These are phyloP conservation scores for human DNA, from an alignment of 2,113 vertebrate genomes.

Conservation along the genomic window DNA sequence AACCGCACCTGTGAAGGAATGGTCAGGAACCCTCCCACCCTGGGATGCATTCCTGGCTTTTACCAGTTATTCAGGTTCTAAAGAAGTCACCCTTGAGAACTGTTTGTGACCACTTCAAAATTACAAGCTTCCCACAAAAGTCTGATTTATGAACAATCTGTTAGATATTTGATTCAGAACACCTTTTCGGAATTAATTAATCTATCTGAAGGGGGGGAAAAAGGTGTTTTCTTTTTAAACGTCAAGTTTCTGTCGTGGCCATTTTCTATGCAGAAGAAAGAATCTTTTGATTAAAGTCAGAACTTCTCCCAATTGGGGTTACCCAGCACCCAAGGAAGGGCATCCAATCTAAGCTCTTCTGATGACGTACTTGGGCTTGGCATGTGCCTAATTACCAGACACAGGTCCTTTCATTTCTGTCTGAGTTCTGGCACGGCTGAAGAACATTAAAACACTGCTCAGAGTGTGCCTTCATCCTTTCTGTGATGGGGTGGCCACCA, in stretches of 20 bases:
- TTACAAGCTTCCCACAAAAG: slow-evolving; percentile 67
- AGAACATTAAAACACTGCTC: slow-evolving; percentile 42
- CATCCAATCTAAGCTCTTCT: slow-evolving; percentile 38
- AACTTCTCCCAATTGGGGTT: slow-evolving; percentile 63
- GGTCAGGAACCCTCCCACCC: slow-evolving; percentile 1
- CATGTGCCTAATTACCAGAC: slow-evolving; percentile 53
- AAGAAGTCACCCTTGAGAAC: slow-evolving; percentile 58
- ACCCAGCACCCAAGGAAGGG: background rate
- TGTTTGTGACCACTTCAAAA: slow-evolving; percentile 69
- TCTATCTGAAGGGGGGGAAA: background rate
- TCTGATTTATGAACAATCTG: slow-evolving; percentile 76
- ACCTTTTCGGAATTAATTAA: slow-evolving; percentile 76
- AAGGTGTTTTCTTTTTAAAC: slow-evolving; percentile 63
- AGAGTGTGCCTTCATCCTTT: background rate
- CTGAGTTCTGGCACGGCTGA: accelerated
- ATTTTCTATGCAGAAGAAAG: slow-evolving; percentile 49
- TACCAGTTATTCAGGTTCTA: background rate
- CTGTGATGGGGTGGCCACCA: background rate
- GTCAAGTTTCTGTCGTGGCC: slow-evolving; percentile 66
- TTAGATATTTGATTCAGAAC: slow-evolving; percentile 76
- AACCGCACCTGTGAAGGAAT: slow-evolving; percentile 55
- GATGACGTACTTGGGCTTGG: slow-evolving; percentile 20
- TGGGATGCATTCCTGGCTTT: background rate
- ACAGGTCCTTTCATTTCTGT: background rate
- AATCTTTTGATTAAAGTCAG: slow-evolving; percentile 63